A percentile compares a stretch with the other conserved stretches of the same genome.
phyloP scores from a whole-genome alignment of 2,888 invertebrate genomes.

The Trissolcus japonicus region DNA sequence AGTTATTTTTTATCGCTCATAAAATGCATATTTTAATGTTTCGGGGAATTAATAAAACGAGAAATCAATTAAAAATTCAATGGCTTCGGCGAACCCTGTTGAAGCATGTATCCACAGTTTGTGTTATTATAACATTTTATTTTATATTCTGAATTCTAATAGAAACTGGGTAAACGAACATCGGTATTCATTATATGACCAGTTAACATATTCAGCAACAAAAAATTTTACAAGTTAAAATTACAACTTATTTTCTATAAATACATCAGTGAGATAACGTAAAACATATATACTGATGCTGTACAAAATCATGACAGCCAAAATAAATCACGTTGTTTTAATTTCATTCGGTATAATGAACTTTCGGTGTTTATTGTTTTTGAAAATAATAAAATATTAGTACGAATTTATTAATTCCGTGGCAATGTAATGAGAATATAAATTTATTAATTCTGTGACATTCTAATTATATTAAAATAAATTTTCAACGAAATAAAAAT shows the following conservation, averaged over 20 bases:
- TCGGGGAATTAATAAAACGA: conserved; percentile 30
- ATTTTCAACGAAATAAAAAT: no score
- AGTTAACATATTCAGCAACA: no score
- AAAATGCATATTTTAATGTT: conserved; percentile 39
- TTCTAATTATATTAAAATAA: no score
- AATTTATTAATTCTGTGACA: no score
- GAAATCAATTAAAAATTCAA: conserved; percentile 34
- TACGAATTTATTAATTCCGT: no score
- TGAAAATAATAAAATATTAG: no score
- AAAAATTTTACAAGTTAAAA: neutral
- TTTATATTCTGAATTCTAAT: conserved; percentile 3
- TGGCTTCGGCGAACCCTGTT: conserved; percentile 32
- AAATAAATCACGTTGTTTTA: no score
- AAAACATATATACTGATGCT: neutral
- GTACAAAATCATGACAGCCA: conserved; percentile 1
- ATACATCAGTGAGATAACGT: no score
- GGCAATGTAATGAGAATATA: no score
- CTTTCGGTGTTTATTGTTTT: no score
- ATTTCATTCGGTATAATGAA: no score
- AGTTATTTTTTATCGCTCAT: conserved; percentile 35
- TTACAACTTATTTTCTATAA: no score
- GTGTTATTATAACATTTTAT: conserved; percentile 34
- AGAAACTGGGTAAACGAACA: conserved; percentile 10
- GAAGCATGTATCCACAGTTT: conserved; percentile 19
- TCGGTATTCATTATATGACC: conserved; percentile 1